These are phyloP conservation scores for Phoenicopterus ruber DNA, from an alignment of 2,113 vertebrate genomes.

Conservation along the genomic window DNA sequence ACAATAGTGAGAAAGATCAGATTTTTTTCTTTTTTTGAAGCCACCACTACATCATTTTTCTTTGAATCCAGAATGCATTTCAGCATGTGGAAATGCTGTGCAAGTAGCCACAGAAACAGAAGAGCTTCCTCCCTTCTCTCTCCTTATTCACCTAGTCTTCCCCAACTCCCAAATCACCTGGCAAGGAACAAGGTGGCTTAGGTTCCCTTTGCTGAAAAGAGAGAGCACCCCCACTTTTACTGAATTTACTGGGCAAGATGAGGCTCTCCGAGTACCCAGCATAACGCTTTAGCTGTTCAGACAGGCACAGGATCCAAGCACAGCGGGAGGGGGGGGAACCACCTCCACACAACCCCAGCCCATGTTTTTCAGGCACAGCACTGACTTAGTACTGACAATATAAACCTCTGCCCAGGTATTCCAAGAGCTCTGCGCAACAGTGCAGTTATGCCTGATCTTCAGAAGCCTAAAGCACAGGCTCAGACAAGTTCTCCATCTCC, in stretches of 20 bases:
- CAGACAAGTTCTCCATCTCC: neutral
- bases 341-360: neutral
- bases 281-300: neutral
- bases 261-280: neutral
- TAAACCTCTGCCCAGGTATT: neutral
- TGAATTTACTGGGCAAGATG: accelerated
- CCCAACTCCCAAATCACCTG: neutral
- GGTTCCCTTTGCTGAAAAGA: neutral
- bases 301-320: neutral
- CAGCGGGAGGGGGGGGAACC: neutral
- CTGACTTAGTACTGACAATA: neutral
- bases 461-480: neutral
- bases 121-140: neutral
- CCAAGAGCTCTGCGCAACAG: neutral
- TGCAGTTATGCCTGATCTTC: neutral
- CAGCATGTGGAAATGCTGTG: neutral
- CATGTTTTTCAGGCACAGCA: neutral
- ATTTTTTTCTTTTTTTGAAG: neutral
- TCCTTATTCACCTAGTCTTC: neutral
- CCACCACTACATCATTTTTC: neutral
- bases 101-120: neutral
- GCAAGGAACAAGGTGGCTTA: neutral
- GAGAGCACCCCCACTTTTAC: neutral
- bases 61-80: neutral
- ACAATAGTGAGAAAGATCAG: neutral